Conservation (phyloP, 2,797 vertebrate species). For the Helarctos malayanus region DNA sequence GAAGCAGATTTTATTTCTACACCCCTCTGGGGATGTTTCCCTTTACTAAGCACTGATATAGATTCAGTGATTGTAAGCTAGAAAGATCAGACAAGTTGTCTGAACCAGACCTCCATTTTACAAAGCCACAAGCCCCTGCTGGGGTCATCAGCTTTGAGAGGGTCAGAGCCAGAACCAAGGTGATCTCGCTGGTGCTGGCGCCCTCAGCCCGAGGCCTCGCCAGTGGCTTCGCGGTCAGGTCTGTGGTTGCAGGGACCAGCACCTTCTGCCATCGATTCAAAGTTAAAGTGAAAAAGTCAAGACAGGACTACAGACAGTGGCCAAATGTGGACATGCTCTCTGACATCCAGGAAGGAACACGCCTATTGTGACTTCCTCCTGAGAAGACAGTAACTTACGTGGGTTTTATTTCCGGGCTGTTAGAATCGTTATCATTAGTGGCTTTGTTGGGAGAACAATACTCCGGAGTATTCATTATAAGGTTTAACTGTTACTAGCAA, state of each 20-base stretch:
- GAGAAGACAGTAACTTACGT: background rate
- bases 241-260: background rate
- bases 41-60: background rate
- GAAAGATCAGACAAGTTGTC: background rate
- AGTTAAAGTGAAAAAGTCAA: background rate
- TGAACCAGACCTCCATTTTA: background rate
- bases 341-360: background rate
- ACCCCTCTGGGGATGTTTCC: background rate
- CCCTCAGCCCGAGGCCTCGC: background rate
- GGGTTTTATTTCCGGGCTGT: too few species aligned
- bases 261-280: background rate
- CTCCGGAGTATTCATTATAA: background rate
- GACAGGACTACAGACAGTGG: background rate
- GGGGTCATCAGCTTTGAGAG: background rate
- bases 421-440: background rate
- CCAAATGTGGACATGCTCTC: background rate
- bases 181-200: background rate
- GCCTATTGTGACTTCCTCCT: background rate
- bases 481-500: background rate
- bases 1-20: background rate
- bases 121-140: background rate
- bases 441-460: background rate
- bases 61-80: background rate
- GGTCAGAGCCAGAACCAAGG: background rate
- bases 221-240: background rate